These are phyloP conservation scores for Dromas ardeola DNA, from an alignment of 2,113 vertebrate genomes.

Conservation along the genomic window DNA sequence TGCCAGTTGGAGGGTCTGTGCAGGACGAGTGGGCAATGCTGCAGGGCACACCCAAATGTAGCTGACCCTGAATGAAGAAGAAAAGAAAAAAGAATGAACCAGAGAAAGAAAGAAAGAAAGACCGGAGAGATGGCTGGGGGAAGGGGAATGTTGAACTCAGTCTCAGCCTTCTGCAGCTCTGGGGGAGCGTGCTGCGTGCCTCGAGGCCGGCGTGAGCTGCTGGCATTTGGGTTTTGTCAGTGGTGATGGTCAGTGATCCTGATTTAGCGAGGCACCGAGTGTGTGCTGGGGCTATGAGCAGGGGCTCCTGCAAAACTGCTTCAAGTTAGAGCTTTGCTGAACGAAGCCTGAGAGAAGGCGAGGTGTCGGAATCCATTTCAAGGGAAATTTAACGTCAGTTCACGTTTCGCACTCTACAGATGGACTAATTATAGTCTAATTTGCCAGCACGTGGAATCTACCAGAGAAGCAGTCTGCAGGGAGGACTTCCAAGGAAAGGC, in stretches of 20 bases:
- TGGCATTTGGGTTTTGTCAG: not conserved
- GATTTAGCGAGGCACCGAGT: not conserved
- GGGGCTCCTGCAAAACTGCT: not conserved
- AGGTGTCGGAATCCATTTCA: not conserved
- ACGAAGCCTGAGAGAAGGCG: not conserved
- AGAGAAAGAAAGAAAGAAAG: not conserved
- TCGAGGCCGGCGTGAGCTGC: accelerated
- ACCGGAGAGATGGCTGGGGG: accelerated
- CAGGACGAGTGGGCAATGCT: not conserved
- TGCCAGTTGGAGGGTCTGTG: not conserved
- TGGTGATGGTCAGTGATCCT: not conserved
- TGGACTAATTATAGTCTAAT: conserved; percentile 15
- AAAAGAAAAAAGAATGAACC: not conserved
- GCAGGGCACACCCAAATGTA: not conserved
- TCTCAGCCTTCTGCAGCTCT: not conserved
- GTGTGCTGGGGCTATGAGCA: not conserved
- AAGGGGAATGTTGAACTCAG: accelerated
- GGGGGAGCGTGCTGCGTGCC: accelerated
- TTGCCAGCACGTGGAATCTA: not conserved
- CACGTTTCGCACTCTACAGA: not conserved
- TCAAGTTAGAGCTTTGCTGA: not conserved
- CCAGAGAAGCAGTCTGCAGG: not conserved
- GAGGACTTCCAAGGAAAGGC: not conserved
- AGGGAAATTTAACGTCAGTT: not conserved
- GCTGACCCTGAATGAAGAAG: not conserved